A percentile compares a stretch with the other conserved stretches of the same genome.
Evolutionary conservation across 2,113 vertebrate species (phyloP).

Genomic region (Microtus pennsylvanicus): DNA sequence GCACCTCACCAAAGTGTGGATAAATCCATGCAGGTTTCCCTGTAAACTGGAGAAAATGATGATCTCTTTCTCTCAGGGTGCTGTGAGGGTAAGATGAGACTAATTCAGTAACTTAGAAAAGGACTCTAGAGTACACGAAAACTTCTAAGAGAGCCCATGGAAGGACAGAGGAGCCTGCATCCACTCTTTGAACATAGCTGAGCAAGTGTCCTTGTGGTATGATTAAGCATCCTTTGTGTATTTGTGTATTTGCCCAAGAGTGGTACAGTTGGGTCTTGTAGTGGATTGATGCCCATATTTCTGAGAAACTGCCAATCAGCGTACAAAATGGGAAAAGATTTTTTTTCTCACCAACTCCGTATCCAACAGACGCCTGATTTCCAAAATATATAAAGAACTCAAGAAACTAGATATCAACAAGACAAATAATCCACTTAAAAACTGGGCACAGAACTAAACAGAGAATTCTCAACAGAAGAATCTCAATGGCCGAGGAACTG

Average conservation of each 20-base stretch:
- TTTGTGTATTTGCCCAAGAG: background rate
- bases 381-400: background rate
- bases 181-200: background rate
- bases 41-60: background rate
- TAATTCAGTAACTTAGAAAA: conserved; percentile 14
- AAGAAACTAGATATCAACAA: background rate
- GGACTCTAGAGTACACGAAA: background rate
- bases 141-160: background rate
- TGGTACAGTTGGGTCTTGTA: background rate
- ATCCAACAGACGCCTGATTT: background rate
- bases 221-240: background rate
- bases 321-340: background rate
- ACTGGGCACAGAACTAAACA: background rate
- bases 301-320: background rate
- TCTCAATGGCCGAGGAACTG: background rate
- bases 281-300: background rate
- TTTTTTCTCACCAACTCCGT: background rate
- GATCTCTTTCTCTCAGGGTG: background rate
- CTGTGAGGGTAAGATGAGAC: background rate
- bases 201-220: background rate
- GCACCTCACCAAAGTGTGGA: background rate
- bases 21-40: background rate
- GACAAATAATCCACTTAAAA: background rate
- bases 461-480: background rate
- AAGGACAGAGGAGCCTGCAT: background rate